A percentile compares a stretch with the other conserved stretches of the same genome.
Conservation (phyloP, 2,797 vertebrate genomes). For the Dipus sagitta region DNA sequence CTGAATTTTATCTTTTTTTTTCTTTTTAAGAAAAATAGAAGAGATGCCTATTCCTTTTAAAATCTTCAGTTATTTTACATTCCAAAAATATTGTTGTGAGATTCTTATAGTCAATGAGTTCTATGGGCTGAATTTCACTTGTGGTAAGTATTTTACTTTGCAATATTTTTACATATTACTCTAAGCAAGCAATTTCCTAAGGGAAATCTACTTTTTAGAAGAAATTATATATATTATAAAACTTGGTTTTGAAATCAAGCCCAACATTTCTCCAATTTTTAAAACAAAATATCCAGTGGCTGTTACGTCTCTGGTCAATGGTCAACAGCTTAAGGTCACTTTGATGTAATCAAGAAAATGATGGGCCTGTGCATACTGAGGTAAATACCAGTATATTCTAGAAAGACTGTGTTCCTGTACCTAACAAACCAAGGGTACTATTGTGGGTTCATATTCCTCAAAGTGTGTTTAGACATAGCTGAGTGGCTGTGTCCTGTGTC, state of each 20-base stretch:
- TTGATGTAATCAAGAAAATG: slow-evolving; percentile 39
- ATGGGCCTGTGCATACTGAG: neutral
- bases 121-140: slow-evolving; percentile 93
- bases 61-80: slow-evolving; percentile 95
- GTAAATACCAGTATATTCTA: neutral
- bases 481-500: neutral
- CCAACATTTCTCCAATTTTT: slow-evolving; percentile 42
- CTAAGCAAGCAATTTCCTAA: slow-evolving; percentile 19
- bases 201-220: slow-evolving; percentile 43
- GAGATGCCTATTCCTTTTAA: slow-evolving; percentile 95
- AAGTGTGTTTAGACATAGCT: neutral
- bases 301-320: neutral
- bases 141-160: slow-evolving; percentile 91
- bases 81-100: slow-evolving; percentile 97
- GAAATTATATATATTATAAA: neutral
- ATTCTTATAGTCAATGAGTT: slow-evolving; percentile 97
- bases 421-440: neutral
- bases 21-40: slow-evolving; percentile 90
- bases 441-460: neutral
- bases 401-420: slow-evolving; percentile 2
- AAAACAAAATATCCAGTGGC: slow-evolving; percentile 34
- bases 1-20: slow-evolving; percentile 52
- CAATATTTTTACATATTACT: slow-evolving; percentile 30
- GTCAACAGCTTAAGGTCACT: slow-evolving; percentile 5
- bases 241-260: slow-evolving; percentile 50